Base-by-base conservation (phyloP, 2,888 invertebrate species). In the Apomyelois bistriatella region DNA sequence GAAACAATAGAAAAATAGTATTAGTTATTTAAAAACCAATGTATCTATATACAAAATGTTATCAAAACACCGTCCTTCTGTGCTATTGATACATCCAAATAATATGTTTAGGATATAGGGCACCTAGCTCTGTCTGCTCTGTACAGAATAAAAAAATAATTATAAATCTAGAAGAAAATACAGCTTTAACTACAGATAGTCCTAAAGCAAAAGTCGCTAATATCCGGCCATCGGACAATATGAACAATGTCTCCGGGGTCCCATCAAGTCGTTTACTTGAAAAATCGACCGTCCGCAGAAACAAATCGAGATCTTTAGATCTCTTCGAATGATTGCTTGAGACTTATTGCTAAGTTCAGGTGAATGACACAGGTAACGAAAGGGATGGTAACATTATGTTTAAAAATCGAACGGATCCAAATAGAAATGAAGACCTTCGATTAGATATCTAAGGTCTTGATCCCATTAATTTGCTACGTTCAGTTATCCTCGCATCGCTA, bases 291-390 rank as follows among this genome's bases (percentile, higher is more conserved):
- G 55, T 60, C 68, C 63, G 62, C 61, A 57, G 65, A 65, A 74
- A 83, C 75, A 76, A 80, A 83, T 83, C 72, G 79, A 69, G 72
- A 79, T 76, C 71, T 74, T 22, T 64, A 70, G 76, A 75, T 79
- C 70, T 70, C 65, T 67, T 63, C 70, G 63, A 72, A 71, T 73
- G 78, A 82, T 81, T 79, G 70, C 66, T 55, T 58, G 61, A 76
- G 77, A 79, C 72, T 76, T 79, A 79, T 76, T 74, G 70, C 66
- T 53, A 55, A 53, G 51, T 53, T 61, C 54, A 48, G 52, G 28
- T 38, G 9, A 7, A 53, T 9, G 59, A 61, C 62, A 60, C 54
- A 71, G 63, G 46, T 17, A 16, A 17, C 6, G 28, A 41, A 37
- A 48, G 56, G 30, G 32, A 12, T 28, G 30, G 5, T n/a, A 50